phyloP scores from a whole-genome alignment of 2,888 invertebrate species.

The Drosophila emarginata region DNA sequence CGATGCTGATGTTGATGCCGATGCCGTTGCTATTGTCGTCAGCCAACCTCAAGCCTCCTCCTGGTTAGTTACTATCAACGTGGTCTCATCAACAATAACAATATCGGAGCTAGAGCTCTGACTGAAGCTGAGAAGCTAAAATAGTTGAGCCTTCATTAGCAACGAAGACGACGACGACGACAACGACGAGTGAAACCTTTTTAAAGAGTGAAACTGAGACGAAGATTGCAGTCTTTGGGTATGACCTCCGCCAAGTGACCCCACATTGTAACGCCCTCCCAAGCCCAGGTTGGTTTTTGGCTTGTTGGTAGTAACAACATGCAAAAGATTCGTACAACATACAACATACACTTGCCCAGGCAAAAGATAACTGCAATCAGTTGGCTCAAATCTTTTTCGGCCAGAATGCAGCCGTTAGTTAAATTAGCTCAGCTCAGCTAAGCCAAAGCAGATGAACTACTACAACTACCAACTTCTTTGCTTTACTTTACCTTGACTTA shows the following conservation, averaged over 20 bases:
- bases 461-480: conserved; percentile 40
- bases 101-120: conserved; percentile 60
- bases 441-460: conserved; percentile 31
- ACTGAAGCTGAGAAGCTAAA: conserved; percentile 21
- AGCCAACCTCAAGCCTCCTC: conserved; percentile 32
- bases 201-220: conserved; percentile 74
- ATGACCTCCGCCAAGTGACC: conserved; percentile 72
- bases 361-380: conserved; percentile 44
- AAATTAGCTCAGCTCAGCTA: conserved; percentile 70
- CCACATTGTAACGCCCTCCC: conserved; percentile 75
- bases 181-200: conserved; percentile 67
- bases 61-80: conserved; percentile 56
- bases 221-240: conserved; percentile 54
- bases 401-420: conserved; percentile 58
- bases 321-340: conserved; percentile 66
- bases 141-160: conserved; percentile 67
- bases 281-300: conserved; percentile 30
- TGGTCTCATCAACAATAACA: conserved; percentile 73
- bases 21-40: conserved; percentile 54
- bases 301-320: conserved; percentile 48
- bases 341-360: conserved; percentile 47
- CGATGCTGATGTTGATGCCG: conserved; percentile 46
- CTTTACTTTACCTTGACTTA: conserved; percentile 51
- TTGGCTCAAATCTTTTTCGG: conserved; percentile 14
- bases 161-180: conserved; percentile 29